Conservation (phyloP, 2,113 vertebrate species). For the Henicopernis longicauda region DNA sequence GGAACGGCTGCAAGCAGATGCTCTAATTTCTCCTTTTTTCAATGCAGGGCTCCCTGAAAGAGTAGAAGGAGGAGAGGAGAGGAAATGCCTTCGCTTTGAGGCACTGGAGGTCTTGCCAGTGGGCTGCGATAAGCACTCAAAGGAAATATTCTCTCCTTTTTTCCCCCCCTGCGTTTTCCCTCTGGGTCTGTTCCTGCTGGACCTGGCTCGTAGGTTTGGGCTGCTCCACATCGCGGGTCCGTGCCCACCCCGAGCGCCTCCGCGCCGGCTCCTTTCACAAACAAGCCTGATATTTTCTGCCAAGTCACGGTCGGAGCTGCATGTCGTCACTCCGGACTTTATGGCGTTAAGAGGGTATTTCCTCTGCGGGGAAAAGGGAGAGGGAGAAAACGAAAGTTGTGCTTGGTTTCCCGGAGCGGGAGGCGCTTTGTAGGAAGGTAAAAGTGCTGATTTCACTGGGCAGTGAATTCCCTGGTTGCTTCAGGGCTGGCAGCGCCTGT, state of each 20-base stretch:
- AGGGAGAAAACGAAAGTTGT: constrained; percentile 1
- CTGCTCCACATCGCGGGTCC: no score
- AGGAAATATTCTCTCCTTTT: no score
- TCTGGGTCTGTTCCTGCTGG: no score
- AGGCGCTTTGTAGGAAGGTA: background rate
- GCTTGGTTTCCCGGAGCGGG: background rate
- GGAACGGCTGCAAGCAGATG: no score
- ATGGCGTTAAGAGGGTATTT: background rate
- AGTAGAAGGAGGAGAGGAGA: no score
- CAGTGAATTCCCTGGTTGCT: background rate
- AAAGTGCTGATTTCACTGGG: background rate
- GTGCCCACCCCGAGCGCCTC: background rate
- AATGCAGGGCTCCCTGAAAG: no score
- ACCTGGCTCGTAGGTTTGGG: no score
- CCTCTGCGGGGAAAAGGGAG: background rate
- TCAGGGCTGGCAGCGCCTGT: background rate
- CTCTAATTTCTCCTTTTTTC: no score
- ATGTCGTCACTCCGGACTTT: background rate
- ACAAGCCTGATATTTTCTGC: fast-evolving
- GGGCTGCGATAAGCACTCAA: no score
- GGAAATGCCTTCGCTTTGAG: no score
- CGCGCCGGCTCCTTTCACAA: background rate
- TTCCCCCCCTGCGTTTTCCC: no score
- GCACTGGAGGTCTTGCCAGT: no score
- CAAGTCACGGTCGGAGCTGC: background rate